phyloP scores from a whole-genome alignment of 2,888 invertebrate species.

The Seira musarum region DNA sequence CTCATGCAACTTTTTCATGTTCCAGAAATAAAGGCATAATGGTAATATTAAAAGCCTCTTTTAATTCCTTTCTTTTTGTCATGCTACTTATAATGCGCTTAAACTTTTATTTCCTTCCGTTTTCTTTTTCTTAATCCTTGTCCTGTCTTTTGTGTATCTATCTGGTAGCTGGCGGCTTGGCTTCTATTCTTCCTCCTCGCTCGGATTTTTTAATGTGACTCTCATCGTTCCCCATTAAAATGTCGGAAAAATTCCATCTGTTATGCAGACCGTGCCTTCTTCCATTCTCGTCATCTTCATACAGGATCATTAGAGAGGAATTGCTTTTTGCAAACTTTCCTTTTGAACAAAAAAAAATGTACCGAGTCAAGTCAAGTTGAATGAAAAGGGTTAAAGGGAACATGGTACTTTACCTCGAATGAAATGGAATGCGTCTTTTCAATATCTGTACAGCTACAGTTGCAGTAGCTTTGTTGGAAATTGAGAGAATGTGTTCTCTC shows the following conservation, averaged over 20 bases:
- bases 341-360: background rate
- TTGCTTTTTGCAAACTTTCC: background rate
- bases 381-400: background rate
- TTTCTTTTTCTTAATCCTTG: background rate
- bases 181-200: too few species aligned
- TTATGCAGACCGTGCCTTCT: slow-evolving; percentile 40
- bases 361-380: background rate
- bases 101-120: background rate
- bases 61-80: background rate
- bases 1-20: slow-evolving; percentile 1
- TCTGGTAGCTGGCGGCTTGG: too few species aligned
- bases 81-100: background rate
- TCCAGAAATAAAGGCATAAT: slow-evolving; percentile 8
- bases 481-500: slow-evolving; percentile 5
- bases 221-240: slow-evolving; percentile 39
- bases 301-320: slow-evolving; percentile 25
- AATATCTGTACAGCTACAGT: too few species aligned
- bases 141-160: too few species aligned
- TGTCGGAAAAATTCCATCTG: slow-evolving; percentile 50
- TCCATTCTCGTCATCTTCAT: slow-evolving; percentile 32
- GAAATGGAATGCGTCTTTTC: too few species aligned
- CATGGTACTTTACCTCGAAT: too few species aligned
- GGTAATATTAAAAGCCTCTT: background rate
- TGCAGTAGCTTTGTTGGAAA: background rate
- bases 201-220: slow-evolving; percentile 33